A percentile compares a stretch with the other conserved stretches of the same genome.
Conservation (phyloP, 2,888 invertebrate species). For the Coenonympha arcania region DNA sequence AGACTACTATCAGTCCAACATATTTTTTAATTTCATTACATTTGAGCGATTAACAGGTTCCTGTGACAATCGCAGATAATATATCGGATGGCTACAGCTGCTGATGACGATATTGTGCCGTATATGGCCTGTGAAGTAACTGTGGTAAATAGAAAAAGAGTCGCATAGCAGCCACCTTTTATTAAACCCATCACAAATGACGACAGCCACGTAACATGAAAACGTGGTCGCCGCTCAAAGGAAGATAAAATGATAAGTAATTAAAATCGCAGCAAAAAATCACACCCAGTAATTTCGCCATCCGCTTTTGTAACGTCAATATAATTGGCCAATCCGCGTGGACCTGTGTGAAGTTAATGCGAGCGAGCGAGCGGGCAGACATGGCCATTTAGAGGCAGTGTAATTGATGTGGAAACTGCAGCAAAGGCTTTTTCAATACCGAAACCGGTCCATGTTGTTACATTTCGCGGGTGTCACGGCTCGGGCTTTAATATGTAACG, state of each 20-base stretch:
- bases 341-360: constrained; percentile 49
- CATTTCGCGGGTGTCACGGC: constrained; percentile 6
- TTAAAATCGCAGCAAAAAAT: constrained; percentile 10
- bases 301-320: constrained; percentile 29
- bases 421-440: constrained; percentile 63
- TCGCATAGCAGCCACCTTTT: too few relatives aligned
- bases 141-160: too few relatives aligned
- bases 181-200: too few relatives aligned
- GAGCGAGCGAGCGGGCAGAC: constrained; percentile 38
- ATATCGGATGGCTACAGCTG: too few relatives aligned
- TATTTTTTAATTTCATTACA: too few relatives aligned
- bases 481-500: too few relatives aligned
- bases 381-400: constrained; percentile 47
- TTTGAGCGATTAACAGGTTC: too few relatives aligned
- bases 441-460: constrained; percentile 40
- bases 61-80: too few relatives aligned
- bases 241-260: constrained; percentile 7
- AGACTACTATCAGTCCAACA: too few relatives aligned
- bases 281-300: constrained; percentile 14
- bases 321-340: constrained; percentile 42
- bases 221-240: not conserved
- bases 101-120: too few relatives aligned
- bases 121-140: too few relatives aligned
- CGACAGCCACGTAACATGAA: not conserved
- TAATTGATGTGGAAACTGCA: constrained; percentile 63